Conservation (phyloP, 92 coral and sea anemone species). For the Porites cylindrica region DNA sequence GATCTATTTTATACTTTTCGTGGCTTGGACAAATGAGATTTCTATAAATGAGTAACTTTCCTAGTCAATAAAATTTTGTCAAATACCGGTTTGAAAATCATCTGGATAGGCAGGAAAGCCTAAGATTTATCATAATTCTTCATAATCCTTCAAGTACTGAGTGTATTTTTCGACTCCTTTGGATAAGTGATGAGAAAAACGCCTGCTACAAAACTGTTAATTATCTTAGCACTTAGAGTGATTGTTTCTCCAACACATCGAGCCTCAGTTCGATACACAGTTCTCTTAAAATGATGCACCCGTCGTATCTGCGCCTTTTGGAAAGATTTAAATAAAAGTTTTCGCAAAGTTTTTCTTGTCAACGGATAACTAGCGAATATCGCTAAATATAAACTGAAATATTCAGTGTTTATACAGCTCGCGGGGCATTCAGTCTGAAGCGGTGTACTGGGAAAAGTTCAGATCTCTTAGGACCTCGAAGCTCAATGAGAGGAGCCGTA, state of each 20-base stretch:
- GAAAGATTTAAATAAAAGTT: conserved; percentile 1
- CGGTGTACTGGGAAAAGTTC: neutral
- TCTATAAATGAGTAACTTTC: conserved; percentile 36
- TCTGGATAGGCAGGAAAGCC: conserved; percentile 13
- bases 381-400: conserved; percentile 11
- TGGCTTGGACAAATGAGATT: conserved; percentile 36
- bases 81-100: conserved; percentile 28
- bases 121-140: conserved; percentile 5
- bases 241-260: neutral
- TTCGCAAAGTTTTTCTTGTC: neutral
- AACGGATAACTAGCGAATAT: conserved; percentile 22
- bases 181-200: conserved; percentile 32
- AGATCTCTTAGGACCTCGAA: neutral
- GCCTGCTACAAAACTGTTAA: conserved; percentile 33
- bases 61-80: conserved; percentile 11
- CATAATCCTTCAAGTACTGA: conserved; percentile 38
- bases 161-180: conserved; percentile 3
- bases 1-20: conserved; percentile 45
- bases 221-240: conserved; percentile 52
- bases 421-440: neutral
- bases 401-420: neutral
- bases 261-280: neutral
- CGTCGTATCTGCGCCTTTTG: neutral
- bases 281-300: neutral
- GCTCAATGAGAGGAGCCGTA: no score